These are phyloP conservation scores for Cheilosia impressa DNA, from an alignment of 2,888 invertebrate species.

Conservation along the genomic window DNA sequence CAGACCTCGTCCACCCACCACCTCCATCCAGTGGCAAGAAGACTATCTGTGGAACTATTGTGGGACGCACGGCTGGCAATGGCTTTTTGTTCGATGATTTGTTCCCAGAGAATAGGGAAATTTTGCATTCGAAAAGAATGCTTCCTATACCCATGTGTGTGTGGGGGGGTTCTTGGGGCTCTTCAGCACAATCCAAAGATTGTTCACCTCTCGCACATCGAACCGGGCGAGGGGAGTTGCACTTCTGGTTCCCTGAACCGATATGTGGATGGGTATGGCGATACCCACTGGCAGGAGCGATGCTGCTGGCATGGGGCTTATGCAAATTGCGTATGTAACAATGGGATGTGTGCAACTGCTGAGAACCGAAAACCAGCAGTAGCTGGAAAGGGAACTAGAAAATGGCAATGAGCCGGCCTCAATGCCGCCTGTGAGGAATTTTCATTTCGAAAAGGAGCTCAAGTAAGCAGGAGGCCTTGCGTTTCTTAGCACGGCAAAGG, in stretches of 20 bases:
- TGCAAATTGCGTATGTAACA: conserved; percentile 69
- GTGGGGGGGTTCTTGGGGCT: background rate
- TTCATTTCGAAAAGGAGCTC: conserved; percentile 30
- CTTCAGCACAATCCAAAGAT: conserved; percentile 64
- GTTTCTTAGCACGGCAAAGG: conserved; percentile 35
- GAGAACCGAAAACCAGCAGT: conserved; percentile 23
- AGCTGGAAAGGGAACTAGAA: conserved; percentile 15
- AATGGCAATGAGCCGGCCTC: conserved; percentile 44
- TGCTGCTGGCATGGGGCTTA: conserved; percentile 41
- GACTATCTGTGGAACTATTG: conserved; percentile 32
- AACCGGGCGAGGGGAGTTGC: conserved; percentile 24
- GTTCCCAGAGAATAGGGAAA: conserved; percentile 58
- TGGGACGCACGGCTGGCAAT: conserved; percentile 2
- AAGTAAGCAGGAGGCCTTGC: conserved; percentile 3
- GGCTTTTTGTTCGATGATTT: conserved; percentile 62
- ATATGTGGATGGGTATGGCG: background rate
- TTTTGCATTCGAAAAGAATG: conserved; percentile 62
- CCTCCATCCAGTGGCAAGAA: background rate
- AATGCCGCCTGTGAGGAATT: conserved; percentile 17
- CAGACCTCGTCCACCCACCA: background rate
- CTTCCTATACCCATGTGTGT: conserved; percentile 14
- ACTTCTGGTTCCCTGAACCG: conserved; percentile 46
- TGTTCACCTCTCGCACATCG: conserved; percentile 63
- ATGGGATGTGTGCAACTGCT: conserved; percentile 25
- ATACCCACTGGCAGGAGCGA: background rate